Evolutionary conservation across 2,113 vertebrate genomes (phyloP), one percentile per base, ranked within the genome.

Genomic region (Gymnobelideus leadbeateri): DNA sequence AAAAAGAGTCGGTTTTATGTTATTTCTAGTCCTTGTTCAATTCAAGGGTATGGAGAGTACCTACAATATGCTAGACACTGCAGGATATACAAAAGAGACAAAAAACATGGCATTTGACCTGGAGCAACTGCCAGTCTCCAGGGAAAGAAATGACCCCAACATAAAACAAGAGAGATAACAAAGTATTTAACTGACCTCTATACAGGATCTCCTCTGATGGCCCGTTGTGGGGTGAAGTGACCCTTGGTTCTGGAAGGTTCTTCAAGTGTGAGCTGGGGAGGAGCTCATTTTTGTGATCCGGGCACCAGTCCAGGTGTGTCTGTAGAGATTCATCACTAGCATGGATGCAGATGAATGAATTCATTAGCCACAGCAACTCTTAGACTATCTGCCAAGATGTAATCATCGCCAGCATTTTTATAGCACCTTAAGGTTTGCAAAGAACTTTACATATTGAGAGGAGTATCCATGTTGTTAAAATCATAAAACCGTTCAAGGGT

Each of bases 21-120:
- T 46, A 54, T 91, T 53, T 1, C 0, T 51, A 94, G 31, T 21
- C 16, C 31, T 25, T 28, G 61, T 61, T 43, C 25, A 46, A 1
- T 52, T 1, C 25, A 37, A 37, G 49, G 1, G 6, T 31, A 26
- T 8, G 2, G 3, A 37, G 21, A 0, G 14, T 55, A 24, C 21
- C 43, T 25, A 7, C 53, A 50, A 16, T 0, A 8, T 16, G 51
- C 51, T 37, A 25, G 54, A 19, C 8, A 16, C 49, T 50, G 5
- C 8, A 55, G 49, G 43, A 0, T 9, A 89, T 11, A 52, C 90
- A 51, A 77, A n/a, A 77, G 68, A n/a, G n/a, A 5, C 68, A n/a
- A 77, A 77, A 77, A 16, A n/a, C 6, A 6, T 77, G 68, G 6
- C 12, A n/a, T n/a, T 77, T 77, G 37, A 77, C 37, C 19, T 43